Percentiles rank a stretch among this genome's conserved stretches.
Evolutionary conservation across 1,140 invertebrate species (phyloP).

Genomic region (Frieseomelitta varia): DNA sequence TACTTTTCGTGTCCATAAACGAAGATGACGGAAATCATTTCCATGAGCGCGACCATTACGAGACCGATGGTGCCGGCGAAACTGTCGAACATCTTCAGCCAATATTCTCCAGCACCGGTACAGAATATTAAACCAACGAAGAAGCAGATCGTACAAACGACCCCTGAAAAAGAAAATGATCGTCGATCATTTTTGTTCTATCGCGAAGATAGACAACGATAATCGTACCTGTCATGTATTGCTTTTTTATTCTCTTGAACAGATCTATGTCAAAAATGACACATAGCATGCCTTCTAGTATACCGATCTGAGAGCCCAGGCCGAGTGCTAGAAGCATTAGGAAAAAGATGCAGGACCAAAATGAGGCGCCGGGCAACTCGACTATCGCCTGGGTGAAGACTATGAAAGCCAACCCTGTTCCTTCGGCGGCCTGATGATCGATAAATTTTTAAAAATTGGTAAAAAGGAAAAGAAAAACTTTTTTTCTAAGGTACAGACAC

Average conservation of each 20-base stretch:
- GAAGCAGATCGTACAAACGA: slow-evolving; percentile 92
- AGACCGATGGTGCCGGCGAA: slow-evolving; percentile 96
- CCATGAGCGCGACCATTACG: slow-evolving; percentile 94
- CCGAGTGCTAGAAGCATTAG: slow-evolving; percentile 95
- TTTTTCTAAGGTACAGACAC: too few relatives aligned
- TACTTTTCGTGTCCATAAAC: slow-evolving; percentile 95
- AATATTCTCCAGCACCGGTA: slow-evolving; percentile 96
- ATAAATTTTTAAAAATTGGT: neutral
- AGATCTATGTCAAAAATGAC: slow-evolving; percentile 96
- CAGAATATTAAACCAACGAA: slow-evolving; percentile 94
- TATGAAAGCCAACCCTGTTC: slow-evolving; percentile 95
- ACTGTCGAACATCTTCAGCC: slow-evolving; percentile 97
- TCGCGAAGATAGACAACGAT: neutral
- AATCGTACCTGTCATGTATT: slow-evolving; percentile 88
- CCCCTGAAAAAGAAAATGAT: slow-evolving; percentile 82
- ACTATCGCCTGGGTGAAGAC: slow-evolving; percentile 96
- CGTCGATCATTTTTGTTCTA: neutral
- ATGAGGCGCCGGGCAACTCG: slow-evolving; percentile 93
- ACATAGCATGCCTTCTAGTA: slow-evolving; percentile 95
- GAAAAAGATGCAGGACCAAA: slow-evolving; percentile 97
- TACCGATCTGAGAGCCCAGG: slow-evolving; percentile 95
- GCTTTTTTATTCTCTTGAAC: slow-evolving; percentile 93
- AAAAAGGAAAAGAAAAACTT: neutral
- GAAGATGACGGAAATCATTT: slow-evolving; percentile 94
- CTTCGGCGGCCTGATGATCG: slow-evolving; percentile 89